Evolutionary conservation across 2,888 invertebrate species (phyloP).

Genomic region (Artemia sp.): DNA sequence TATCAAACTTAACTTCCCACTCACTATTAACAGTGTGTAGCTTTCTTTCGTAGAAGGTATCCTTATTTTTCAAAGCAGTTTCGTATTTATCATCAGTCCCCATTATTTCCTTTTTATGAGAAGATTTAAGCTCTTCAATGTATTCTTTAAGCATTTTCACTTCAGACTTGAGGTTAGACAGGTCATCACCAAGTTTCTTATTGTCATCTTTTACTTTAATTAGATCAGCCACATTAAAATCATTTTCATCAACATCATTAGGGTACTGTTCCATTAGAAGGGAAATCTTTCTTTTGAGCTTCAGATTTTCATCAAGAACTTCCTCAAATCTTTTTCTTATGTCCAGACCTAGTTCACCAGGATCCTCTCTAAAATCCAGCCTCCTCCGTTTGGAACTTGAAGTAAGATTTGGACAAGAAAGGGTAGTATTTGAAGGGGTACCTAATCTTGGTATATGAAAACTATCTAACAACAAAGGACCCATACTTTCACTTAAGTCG

Average conservation of each 20-base stretch:
- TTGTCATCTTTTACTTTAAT: background rate
- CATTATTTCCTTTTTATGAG: background rate
- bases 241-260: background rate
- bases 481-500: conserved; percentile 2
- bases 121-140: background rate
- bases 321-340: conserved; percentile 1
- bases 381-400: background rate
- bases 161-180: background rate
- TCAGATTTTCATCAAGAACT: conserved; percentile 9
- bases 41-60: background rate
- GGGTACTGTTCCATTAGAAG: background rate
- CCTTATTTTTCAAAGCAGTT: conserved; percentile 10
- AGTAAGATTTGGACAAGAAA: background rate
- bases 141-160: background rate
- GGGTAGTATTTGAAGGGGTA: background rate
- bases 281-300: background rate
- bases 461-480: background rate
- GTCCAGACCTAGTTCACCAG: background rate
- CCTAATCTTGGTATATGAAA: conserved; percentile 13
- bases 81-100: background rate
- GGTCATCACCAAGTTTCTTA: background rate
- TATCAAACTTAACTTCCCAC: background rate
- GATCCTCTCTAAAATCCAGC: background rate
- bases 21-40: background rate
- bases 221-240: background rate